These are phyloP conservation scores for Cariama cristata DNA, from an alignment of 2,113 vertebrate species.

Conservation along the genomic window DNA sequence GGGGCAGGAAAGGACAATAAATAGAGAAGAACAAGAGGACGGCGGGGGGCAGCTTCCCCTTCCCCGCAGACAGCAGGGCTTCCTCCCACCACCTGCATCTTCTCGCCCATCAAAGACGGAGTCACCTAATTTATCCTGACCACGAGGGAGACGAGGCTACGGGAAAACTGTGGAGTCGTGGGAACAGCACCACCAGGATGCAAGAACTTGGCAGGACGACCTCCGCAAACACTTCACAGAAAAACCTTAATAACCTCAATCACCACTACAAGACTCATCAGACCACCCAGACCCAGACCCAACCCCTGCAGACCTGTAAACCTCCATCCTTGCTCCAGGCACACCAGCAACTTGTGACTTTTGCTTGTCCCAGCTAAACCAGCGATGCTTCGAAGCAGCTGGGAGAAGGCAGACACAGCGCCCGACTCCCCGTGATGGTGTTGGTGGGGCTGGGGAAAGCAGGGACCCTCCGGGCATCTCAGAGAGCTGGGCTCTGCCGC, in stretches of 20 bases:
- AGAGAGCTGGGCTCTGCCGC: background rate
- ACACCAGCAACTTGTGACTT: background rate
- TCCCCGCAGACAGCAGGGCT: background rate
- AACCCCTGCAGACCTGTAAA: background rate
- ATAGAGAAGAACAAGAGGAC: background rate
- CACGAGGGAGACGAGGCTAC: background rate
- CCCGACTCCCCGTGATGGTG: fast-evolving
- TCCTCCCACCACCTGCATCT: conserved; percentile 5
- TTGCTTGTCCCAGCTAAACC: background rate
- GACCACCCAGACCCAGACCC: background rate
- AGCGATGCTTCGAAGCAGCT: fast-evolving
- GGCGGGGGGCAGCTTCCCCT: background rate
- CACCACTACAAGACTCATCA: background rate
- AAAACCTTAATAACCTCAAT: background rate
- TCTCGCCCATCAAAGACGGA: background rate
- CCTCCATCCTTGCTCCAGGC: background rate
- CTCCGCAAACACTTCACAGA: background rate
- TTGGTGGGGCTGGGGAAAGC: background rate
- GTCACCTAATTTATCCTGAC: conserved; percentile 1
- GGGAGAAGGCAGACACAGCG: fast-evolving
- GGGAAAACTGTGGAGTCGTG: background rate
- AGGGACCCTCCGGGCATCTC: background rate
- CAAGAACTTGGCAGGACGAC: background rate
- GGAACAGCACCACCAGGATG: background rate
- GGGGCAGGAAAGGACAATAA: background rate